phyloP scores from a whole-genome alignment of 2,113 vertebrate genomes.

The Zingel zingel region DNA sequence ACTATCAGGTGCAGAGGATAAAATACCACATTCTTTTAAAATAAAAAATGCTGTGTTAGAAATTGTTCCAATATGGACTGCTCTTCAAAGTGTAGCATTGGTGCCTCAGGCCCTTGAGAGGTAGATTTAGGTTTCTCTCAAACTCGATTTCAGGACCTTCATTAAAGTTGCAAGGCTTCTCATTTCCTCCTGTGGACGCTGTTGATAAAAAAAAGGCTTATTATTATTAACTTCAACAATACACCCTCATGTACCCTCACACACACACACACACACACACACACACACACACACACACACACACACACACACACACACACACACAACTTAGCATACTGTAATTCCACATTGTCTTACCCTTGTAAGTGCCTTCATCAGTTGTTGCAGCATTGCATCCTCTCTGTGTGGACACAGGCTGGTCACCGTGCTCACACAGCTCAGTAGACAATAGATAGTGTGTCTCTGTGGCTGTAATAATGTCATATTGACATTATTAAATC shows the following conservation, averaged over 20 bases:
- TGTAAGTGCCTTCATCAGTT: slow-evolving; percentile 81
- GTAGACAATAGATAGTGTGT: slow-evolving; percentile 83
- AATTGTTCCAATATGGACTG: neutral
- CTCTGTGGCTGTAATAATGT: slow-evolving; percentile 76
- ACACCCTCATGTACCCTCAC: neutral
- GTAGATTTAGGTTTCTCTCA: slow-evolving; percentile 64
- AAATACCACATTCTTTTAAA: neutral
- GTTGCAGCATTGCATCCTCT: slow-evolving; percentile 80
- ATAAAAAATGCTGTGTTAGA: neutral
- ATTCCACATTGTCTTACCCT: slow-evolving; percentile 67
- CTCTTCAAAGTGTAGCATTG: slow-evolving; percentile 51
- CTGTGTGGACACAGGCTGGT: slow-evolving; percentile 79
- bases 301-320: neutral
- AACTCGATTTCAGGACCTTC: slow-evolving; percentile 70
- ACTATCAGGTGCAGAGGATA: neutral
- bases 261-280: neutral
- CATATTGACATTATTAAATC: neutral
- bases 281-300: neutral
- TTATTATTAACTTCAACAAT: neutral
- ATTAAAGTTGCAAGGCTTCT: slow-evolving; percentile 55
- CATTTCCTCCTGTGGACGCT: slow-evolving; percentile 75
- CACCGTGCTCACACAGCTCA: slow-evolving; percentile 83
- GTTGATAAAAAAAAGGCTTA: slow-evolving; percentile 31
- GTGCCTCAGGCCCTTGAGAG: slow-evolving; percentile 49
- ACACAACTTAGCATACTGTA: neutral